Conservation (phyloP, 2,888 invertebrate species). For the Pseudanteris insignis region DNA sequence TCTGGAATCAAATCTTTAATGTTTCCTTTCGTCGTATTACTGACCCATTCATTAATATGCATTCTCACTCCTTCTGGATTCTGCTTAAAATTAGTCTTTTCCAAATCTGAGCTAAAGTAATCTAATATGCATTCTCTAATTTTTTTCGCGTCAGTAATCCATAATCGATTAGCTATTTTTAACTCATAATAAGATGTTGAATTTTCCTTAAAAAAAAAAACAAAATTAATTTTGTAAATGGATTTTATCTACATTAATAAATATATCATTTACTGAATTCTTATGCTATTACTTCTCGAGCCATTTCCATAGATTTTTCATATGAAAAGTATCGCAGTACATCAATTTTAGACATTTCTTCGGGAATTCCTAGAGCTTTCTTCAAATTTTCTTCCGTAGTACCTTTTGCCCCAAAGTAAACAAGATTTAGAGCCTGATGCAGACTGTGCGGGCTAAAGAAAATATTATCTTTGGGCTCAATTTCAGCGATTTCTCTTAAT, state of each 20-base stretch:
- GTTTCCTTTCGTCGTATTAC: constrained; percentile 77
- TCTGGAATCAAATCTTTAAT: constrained; percentile 77
- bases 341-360: constrained; percentile 74
- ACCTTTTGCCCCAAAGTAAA: constrained; percentile 80
- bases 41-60: constrained; percentile 82
- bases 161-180: constrained; percentile 80
- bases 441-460: constrained; percentile 91
- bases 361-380: constrained; percentile 72
- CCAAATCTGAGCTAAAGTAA: constrained; percentile 74
- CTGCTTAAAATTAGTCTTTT: constrained; percentile 72
- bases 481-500: constrained; percentile 74
- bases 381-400: constrained; percentile 76
- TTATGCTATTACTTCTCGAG: constrained; percentile 45
- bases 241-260: too few species aligned
- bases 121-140: constrained; percentile 75
- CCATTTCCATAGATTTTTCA: constrained; percentile 72
- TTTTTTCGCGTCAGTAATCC: constrained; percentile 71
- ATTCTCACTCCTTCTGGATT: constrained; percentile 71
- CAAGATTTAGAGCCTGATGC: constrained; percentile 80
- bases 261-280: background rate
- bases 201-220: constrained; percentile 50
- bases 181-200: constrained; percentile 76
- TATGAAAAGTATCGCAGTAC: constrained; percentile 78
- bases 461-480: constrained; percentile 77
- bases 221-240: too few species aligned